Conservation (phyloP, 2,797 vertebrate genomes). For the Aldrovandia affinis region DNA sequence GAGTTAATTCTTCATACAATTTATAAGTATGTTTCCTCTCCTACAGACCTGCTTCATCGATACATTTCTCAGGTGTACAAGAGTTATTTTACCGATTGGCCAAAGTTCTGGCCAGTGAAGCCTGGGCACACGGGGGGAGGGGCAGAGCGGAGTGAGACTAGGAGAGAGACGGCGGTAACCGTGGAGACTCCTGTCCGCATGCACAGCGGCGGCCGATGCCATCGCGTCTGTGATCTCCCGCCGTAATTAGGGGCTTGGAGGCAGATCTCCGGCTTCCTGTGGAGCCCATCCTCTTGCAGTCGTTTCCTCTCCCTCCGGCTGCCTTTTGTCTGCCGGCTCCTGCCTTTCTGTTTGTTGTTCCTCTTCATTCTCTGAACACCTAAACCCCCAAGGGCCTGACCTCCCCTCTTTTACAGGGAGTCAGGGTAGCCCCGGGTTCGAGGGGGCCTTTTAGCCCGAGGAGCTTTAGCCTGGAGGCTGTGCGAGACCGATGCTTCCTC, state of each 20-base stretch:
- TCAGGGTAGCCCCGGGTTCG: too few relatives aligned
- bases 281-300: slow-evolving; percentile 40
- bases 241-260: slow-evolving; percentile 69
- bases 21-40: too few relatives aligned
- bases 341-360: slow-evolving; percentile 34
- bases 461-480: too few relatives aligned
- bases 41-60: too few relatives aligned
- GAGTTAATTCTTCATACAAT: too few relatives aligned
- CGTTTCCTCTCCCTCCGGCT: slow-evolving; percentile 15
- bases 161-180: slow-evolving; percentile 33
- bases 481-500: too few relatives aligned
- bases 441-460: neutral
- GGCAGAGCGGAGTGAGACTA: slow-evolving; percentile 26
- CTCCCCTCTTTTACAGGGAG: too few relatives aligned
- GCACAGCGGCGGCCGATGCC: slow-evolving; percentile 9
- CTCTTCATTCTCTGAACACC: slow-evolving; percentile 26
- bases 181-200: neutral
- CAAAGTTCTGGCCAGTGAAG: neutral
- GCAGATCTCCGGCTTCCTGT: slow-evolving; percentile 64
- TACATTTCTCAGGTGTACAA: too few relatives aligned
- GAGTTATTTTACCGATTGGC: too few relatives aligned
- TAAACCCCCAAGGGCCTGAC: slow-evolving; percentile 5
- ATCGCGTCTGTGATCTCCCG: slow-evolving; percentile 33
- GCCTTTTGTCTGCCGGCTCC: slow-evolving; percentile 24
- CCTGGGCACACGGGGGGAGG: neutral